Conservation (phyloP, 2,888 invertebrate species). For the Trichopria drosophilae region DNA sequence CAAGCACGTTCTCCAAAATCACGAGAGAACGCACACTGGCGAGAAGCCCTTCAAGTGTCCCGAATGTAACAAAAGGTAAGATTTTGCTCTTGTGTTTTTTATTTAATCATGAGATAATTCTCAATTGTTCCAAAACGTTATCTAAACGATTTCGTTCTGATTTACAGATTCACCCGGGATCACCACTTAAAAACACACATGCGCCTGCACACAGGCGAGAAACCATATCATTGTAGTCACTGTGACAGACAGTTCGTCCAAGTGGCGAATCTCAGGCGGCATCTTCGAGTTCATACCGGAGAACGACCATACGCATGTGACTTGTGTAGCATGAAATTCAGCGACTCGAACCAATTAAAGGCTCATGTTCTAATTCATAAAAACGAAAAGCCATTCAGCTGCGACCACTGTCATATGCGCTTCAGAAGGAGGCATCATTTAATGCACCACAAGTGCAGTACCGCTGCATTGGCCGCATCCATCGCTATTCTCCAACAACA, state of each 20-base stretch:
- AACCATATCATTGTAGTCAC: slow-evolving; percentile 88
- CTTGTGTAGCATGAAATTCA: slow-evolving; percentile 82
- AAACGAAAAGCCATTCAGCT: slow-evolving; percentile 86
- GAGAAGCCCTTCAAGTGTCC: slow-evolving; percentile 93
- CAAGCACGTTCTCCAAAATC: slow-evolving; percentile 92
- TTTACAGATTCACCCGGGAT: slow-evolving; percentile 76
- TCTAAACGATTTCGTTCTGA: neutral
- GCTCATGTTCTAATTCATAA: slow-evolving; percentile 88
- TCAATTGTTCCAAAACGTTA: neutral
- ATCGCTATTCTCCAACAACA: neutral
- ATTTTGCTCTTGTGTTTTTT: neutral
- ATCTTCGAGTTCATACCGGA: slow-evolving; percentile 88
- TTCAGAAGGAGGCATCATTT: slow-evolving; percentile 86
- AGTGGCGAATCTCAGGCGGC: slow-evolving; percentile 87
- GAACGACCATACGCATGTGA: slow-evolving; percentile 88
- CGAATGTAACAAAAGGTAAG: slow-evolving; percentile 80
- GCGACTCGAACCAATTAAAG: slow-evolving; percentile 89
- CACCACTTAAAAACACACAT: slow-evolving; percentile 93
- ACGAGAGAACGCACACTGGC: slow-evolving; percentile 91
- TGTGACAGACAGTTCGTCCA: slow-evolving; percentile 93
- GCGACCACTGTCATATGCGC: slow-evolving; percentile 75
- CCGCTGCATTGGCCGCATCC: slow-evolving; percentile 45
- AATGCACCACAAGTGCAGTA: slow-evolving; percentile 80
- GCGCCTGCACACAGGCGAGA: slow-evolving; percentile 89
- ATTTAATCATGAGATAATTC: neutral